phyloP scores from a whole-genome alignment of 2,888 invertebrate genomes.

The Dusona sp. region DNA sequence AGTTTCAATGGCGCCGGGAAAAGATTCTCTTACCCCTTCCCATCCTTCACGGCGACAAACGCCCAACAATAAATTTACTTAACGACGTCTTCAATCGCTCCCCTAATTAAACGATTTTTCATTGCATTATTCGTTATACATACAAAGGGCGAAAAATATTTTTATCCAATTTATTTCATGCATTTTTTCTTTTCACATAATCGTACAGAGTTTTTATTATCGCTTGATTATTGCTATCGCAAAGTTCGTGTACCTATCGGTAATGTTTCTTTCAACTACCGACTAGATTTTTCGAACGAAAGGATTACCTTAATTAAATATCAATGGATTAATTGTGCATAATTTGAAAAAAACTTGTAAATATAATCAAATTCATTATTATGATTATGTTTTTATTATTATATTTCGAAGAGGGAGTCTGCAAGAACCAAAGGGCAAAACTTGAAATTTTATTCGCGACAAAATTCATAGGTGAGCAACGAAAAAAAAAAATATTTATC shows the following conservation, averaged over 20 bases:
- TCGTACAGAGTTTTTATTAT: too few relatives aligned
- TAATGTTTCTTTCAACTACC: not conserved
- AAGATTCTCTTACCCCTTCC: conserved; percentile 51
- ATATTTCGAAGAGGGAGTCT: too few relatives aligned
- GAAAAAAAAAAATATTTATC: too few relatives aligned
- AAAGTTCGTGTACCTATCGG: not conserved
- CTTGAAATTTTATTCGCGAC: not conserved
- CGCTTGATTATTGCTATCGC: too few relatives aligned
- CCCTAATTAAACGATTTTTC: not conserved
- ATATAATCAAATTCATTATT: too few relatives aligned
- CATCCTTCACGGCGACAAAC: not conserved
- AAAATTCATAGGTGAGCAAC: not conserved
- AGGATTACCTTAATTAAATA: not conserved
- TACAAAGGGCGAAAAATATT: not conserved
- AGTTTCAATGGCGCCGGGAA: conserved; percentile 76
- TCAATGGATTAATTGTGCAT: too few relatives aligned
- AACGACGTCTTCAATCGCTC: conserved; percentile 8
- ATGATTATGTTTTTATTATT: too few relatives aligned
- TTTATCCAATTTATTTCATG: not conserved
- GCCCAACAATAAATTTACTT: conserved; percentile 52
- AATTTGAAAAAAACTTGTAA: too few relatives aligned
- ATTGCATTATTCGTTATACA: not conserved
- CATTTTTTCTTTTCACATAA: conserved; percentile 8
- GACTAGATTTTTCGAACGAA: not conserved
- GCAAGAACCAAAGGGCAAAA: not conserved